Percentiles rank a stretch among this genome's conserved stretches.
Evolutionary conservation across 2,113 vertebrate genomes (phyloP).

Genomic region (Leucoraja erinaceus): DNA sequence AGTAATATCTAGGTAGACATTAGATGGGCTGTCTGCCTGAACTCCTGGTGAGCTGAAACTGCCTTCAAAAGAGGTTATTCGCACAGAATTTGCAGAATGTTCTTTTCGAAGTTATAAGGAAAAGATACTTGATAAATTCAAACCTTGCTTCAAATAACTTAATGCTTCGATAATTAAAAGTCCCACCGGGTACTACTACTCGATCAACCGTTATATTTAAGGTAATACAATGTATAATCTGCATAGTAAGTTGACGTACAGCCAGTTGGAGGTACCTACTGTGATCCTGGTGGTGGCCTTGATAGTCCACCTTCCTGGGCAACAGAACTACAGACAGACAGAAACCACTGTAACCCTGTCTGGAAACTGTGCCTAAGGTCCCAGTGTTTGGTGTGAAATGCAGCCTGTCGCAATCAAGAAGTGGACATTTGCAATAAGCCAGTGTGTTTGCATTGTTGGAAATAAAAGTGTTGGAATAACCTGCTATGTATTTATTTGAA

Average conservation of each 20-base stretch:
- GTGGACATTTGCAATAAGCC: not conserved
- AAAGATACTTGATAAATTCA: not conserved
- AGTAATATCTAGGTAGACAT: not conserved
- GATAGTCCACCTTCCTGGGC: not conserved
- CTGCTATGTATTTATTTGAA: not conserved
- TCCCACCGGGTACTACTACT: not conserved
- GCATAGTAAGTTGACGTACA: not conserved
- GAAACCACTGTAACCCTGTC: not conserved
- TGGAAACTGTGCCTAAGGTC: not conserved
- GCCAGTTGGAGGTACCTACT: not conserved
- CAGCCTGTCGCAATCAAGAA: not conserved
- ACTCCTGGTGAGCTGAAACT: not conserved
- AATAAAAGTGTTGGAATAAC: not conserved
- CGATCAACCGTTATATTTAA: not conserved
- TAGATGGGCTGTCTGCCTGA: not conserved
- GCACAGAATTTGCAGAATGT: not conserved
- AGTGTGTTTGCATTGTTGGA: constrained; percentile 17
- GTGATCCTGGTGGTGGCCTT: not conserved
- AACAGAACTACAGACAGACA: not conserved
- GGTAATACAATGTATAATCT: not conserved
- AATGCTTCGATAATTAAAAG: constrained; percentile 2
- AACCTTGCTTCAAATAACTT: not conserved
- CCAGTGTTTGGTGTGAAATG: not conserved
- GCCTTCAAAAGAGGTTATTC: not conserved
- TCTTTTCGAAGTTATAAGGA: not conserved